Conservation (phyloP, 2,797 vertebrate genomes). For the Hoplostethus mediterraneus region DNA sequence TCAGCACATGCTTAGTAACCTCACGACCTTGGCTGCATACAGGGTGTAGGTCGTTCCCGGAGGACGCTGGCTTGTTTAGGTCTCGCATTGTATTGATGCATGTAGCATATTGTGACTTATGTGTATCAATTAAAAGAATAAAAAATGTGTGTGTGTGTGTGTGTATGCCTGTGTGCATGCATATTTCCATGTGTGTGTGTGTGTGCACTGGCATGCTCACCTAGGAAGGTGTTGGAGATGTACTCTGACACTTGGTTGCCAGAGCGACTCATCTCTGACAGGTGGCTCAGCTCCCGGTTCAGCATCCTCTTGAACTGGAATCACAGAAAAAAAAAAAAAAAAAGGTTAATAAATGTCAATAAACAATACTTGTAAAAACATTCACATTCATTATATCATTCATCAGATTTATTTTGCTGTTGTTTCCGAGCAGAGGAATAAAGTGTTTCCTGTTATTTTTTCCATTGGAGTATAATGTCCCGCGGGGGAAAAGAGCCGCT, state of each 20-base stretch:
- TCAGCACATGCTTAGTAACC: slow-evolving; percentile 48
- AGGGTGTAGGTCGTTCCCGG: slow-evolving; percentile 1
- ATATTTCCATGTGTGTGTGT: neutral
- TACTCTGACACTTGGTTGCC: slow-evolving; percentile 99
- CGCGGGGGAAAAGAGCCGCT: slow-evolving; percentile 27
- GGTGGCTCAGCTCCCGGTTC: slow-evolving; percentile 97
- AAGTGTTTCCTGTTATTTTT: slow-evolving; percentile 59
- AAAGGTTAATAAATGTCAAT: slow-evolving; percentile 10
- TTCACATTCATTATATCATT: neutral
- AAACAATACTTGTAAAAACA: neutral
- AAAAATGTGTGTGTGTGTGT: neutral
- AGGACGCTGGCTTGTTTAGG: neutral
- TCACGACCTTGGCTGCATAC: slow-evolving; percentile 26
- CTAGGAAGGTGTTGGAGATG: slow-evolving; percentile 99
- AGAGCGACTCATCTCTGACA: slow-evolving; percentile 99
- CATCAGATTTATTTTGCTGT: slow-evolving; percentile 1
- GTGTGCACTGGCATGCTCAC: slow-evolving; percentile 81
- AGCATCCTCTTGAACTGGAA: slow-evolving; percentile 99
- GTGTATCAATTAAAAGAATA: too few species aligned
- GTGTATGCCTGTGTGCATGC: slow-evolving; percentile 18
- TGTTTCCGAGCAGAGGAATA: slow-evolving; percentile 2
- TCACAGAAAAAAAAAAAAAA: slow-evolving; percentile 1
- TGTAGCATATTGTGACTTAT: neutral
- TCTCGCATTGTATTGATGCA: neutral
- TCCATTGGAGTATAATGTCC: slow-evolving; percentile 27